Percentiles rank a stretch among this genome's conserved stretches.
Evolutionary conservation across 92 coral and sea anemone species (phyloP).

Genomic region (Galaxea fascicularis): DNA sequence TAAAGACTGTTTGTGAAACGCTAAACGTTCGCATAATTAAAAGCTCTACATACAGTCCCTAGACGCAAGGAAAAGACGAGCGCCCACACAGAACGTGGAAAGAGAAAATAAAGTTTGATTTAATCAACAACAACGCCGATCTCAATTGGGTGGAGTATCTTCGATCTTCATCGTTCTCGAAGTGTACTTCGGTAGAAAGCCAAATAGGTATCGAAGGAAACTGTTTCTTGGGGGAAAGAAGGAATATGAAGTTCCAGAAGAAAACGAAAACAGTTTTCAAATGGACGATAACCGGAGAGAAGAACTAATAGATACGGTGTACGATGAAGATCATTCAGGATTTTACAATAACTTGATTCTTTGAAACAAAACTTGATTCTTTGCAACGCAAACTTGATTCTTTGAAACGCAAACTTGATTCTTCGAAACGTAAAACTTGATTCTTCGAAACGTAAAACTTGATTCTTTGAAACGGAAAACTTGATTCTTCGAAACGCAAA

Average conservation of each 20-base stretch:
- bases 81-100: conserved; percentile 50
- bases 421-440: too few relatives aligned
- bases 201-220: conserved; percentile 10
- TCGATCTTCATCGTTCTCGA: conserved; percentile 40
- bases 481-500: too few relatives aligned
- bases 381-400: too few relatives aligned
- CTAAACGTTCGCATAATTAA: conserved; percentile 40
- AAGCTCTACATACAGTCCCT: conserved; percentile 27
- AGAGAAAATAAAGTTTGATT: conserved; percentile 35
- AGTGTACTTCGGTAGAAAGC: conserved; percentile 32
- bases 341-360: too few relatives aligned
- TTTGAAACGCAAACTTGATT: too few relatives aligned
- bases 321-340: too few relatives aligned
- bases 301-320: too few relatives aligned
- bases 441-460: too few relatives aligned
- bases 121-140: conserved; percentile 14
- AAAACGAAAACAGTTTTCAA: conserved; percentile 1
- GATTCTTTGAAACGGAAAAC: too few relatives aligned
- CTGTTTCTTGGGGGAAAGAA: conserved; percentile 14
- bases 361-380: too few relatives aligned
- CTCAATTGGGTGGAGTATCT: conserved; percentile 35
- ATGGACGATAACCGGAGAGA: background rate
- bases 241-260: conserved; percentile 25
- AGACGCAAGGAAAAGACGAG: conserved; percentile 35
- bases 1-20: conserved; percentile 33